phyloP scores from a whole-genome alignment of 2,888 invertebrate species.

The Rhamnusium bicolor region DNA sequence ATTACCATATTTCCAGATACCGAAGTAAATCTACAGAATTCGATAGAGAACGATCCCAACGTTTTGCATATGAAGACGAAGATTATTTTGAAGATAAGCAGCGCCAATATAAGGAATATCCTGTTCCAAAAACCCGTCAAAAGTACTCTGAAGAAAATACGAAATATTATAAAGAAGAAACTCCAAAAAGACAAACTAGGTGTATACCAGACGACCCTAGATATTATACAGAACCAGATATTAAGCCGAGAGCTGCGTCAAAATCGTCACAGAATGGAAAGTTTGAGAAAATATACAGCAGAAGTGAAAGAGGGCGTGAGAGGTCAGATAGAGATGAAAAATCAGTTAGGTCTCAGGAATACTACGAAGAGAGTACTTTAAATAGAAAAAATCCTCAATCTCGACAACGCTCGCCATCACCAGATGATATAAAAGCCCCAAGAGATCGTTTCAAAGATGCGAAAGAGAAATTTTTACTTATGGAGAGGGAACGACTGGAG shows the following conservation, averaged over 20 bases:
- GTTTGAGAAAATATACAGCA: conserved; percentile 31
- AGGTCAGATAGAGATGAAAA: conserved; percentile 34
- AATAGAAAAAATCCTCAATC: conserved; percentile 49
- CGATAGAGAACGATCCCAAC: conserved; percentile 47
- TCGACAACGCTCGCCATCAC: conserved; percentile 70
- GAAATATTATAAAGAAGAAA: conserved; percentile 52
- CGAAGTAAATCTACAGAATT: conserved; percentile 54
- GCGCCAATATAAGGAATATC: conserved; percentile 56
- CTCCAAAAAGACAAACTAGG: conserved; percentile 39
- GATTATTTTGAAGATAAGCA: conserved; percentile 56
- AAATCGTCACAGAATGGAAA: conserved; percentile 39
- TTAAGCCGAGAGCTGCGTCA: conserved; percentile 39
- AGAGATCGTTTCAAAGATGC: conserved; percentile 89
- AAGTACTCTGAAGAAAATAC: conserved; percentile 55
- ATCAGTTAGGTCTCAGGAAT: conserved; percentile 41
- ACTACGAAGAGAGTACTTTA: conserved; percentile 38
- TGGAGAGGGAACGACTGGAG: conserved; percentile 81
- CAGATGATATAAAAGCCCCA: conserved; percentile 75
- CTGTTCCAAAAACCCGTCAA: conserved; percentile 63
- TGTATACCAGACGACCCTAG: conserved; percentile 50
- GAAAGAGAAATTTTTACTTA: conserved; percentile 87
- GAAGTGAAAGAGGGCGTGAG: conserved; percentile 26
- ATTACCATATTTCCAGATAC: conserved; percentile 48
- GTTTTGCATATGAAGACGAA: conserved; percentile 55
- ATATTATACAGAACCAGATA: conserved; percentile 57